Base-by-base conservation (phyloP, 1,140 invertebrate species). In the Drosophila nikananu region DNA sequence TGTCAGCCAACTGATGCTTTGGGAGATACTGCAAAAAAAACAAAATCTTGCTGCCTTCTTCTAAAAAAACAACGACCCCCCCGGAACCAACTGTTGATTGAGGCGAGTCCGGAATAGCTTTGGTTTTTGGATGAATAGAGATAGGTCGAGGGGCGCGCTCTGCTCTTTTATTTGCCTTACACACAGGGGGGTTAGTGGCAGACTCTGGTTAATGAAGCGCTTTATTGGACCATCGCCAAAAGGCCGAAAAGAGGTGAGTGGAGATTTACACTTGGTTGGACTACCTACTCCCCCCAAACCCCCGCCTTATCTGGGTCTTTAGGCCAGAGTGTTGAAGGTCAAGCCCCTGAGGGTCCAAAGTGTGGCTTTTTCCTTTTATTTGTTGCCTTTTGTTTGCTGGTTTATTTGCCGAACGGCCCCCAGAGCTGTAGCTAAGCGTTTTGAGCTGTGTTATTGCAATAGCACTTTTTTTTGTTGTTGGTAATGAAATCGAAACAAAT, bases 391-490 rank as follows among this genome's bases (percentile, higher is more conserved):
- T 68, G 39, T 64, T 71, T 57, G 37, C 44, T 46, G 54, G 49
- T 70, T 55, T 76, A 60, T 65, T 62, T 76, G 60, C 59, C 46
- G 19, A 59, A 64, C 64, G 70, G 51, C 63, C 35, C 23, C 49
- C 61, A 37, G 58, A 62, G 57, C 52, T 27, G 58, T 52, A 49
- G 63, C 51, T 42, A 30, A 68, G 63, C 64, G 74, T 68, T 37
- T 49, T 70, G 86, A 83, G 64, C 76, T 74, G 80, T 70, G 84
- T 70, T 86, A 86, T 84, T 83, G 72, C 84, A 83, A 73, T 74
- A 51, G 17, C 77, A 71, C 60, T 62, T 73, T 83, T 19, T 52
- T 30, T 52, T 57, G n/a, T n/a, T 27, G 21, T 83, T 66, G 82
- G 81, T 78, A 83, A 87, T 83, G 83, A 80, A 68, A 76, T 66